A percentile compares a stretch with the other conserved stretches of the same genome.
Conservation (phyloP, 2,797 vertebrate species). For the Anisognathus igniventris region DNA sequence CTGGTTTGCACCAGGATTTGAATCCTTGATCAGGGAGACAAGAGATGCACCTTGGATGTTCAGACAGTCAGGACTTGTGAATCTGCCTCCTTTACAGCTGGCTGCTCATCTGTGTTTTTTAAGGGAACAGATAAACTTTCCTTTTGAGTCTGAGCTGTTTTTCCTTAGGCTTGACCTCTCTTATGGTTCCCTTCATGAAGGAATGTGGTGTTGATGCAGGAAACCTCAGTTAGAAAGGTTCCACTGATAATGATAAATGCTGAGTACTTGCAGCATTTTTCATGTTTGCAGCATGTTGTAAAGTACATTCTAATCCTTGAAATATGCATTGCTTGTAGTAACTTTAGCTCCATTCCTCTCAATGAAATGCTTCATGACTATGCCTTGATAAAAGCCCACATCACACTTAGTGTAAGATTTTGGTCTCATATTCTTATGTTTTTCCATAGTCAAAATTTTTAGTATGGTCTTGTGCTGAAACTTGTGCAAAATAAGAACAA, state of each 20-base stretch:
- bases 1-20: background rate
- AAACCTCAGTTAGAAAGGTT: background rate
- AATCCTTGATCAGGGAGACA: background rate
- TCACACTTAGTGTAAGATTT: background rate
- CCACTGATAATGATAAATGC: background rate
- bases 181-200: background rate
- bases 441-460: background rate
- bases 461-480: background rate
- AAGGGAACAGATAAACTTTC: background rate
- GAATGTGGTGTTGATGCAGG: background rate
- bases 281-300: background rate
- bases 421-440: background rate
- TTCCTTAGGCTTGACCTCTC: background rate
- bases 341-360: background rate
- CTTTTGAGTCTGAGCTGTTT: background rate
- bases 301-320: background rate
- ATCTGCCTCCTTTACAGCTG: background rate
- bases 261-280: background rate
- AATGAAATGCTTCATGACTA: background rate
- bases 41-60: fast-evolving
- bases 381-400: background rate
- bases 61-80: background rate
- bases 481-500: background rate
- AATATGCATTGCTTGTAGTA: background rate
- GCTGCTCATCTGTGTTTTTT: fast-evolving